Evolutionary conservation across 37 sponge, comb jelly and placozoan genomes (phyloP), one percentile per base, ranked within the genome.

Genomic region (Hexactinellida sp.): DNA sequence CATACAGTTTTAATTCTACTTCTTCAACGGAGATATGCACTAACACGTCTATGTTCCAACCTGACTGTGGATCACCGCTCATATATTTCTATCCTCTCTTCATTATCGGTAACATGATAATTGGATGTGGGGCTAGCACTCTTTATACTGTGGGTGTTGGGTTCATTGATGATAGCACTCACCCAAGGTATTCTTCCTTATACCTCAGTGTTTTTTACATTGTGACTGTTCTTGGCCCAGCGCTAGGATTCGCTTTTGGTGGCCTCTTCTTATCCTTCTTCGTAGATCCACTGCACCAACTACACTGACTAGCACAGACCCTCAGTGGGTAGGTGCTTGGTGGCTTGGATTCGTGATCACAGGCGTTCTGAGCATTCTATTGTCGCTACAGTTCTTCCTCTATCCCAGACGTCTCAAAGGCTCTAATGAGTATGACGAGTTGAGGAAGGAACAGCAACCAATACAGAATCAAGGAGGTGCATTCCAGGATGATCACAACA

Each of bases 271-370:
- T 96, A 37, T 83, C 90, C 9, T 37, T 91, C 38, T 96, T 88
- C 82, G 92, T 93, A n/a, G 91, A 90, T 37, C 94, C 93, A 0
- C 83, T 82, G 83, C 38, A 34, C 47, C 85, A 0, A 90, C 92
- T 28, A 41, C 55, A 5, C 76, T 93, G 36, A 39, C 30, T 32
- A 38, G 83, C 13, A 86, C 84, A 83, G 88, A 93, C 85, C 89
- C 91, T 10, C 89, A 88, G 0, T 96, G 88, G 87, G 92, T 96
- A 24, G 96, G 96, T 9, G 94, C 91, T 0, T 96, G 96, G 96
- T 96, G 96, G 96, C 54, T 93, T 0, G 92, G 93, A 10, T 96
- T 93, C 82, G 38, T 96, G 16, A 0, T 94, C 38, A 34, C 37
- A 10, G 85, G 86, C 13, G 38, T 88, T 24, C 1, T 55, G 38